phyloP scores from a whole-genome alignment of 2,113 vertebrate genomes.

The Nothocercus nigrocapillus region DNA sequence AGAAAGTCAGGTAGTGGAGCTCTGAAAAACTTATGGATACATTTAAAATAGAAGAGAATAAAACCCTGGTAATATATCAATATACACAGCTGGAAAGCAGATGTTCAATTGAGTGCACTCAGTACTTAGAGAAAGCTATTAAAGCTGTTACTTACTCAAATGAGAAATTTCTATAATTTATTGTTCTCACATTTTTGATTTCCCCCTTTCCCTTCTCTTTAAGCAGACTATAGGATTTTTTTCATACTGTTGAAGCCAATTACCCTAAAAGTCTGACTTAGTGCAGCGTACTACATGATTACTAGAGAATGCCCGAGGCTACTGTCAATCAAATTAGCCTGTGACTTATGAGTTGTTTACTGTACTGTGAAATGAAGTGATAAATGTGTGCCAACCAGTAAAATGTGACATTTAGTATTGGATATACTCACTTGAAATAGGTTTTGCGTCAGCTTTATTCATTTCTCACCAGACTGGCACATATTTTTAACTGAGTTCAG shows the following conservation, averaged over 20 bases:
- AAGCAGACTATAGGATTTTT: slow-evolving; percentile 63
- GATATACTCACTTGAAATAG: slow-evolving; percentile 48
- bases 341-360: slow-evolving; percentile 79
- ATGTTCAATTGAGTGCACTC: slow-evolving; percentile 77
- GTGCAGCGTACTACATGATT: slow-evolving; percentile 37
- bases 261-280: slow-evolving; percentile 64
- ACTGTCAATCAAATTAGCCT: slow-evolving; percentile 79
- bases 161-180: slow-evolving; percentile 80
- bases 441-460: slow-evolving; percentile 54
- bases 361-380: slow-evolving; percentile 79
- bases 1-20: slow-evolving; percentile 77
- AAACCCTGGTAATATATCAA: slow-evolving; percentile 80
- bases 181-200: slow-evolving; percentile 70
- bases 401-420: slow-evolving; percentile 68
- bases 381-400: slow-evolving; percentile 74
- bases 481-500: slow-evolving; percentile 21
- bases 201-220: slow-evolving; percentile 54
- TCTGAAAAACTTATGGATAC: slow-evolving; percentile 71
- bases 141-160: slow-evolving; percentile 78
- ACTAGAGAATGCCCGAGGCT: slow-evolving; percentile 75
- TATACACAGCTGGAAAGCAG: slow-evolving; percentile 83
- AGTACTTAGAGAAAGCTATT: slow-evolving; percentile 78
- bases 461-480: slow-evolving; percentile 36
- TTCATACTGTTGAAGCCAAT: slow-evolving; percentile 71
- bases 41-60: slow-evolving; percentile 75